Base-by-base conservation (phyloP, 2,888 invertebrate genomes). In the Leistus spinibarbis region DNA sequence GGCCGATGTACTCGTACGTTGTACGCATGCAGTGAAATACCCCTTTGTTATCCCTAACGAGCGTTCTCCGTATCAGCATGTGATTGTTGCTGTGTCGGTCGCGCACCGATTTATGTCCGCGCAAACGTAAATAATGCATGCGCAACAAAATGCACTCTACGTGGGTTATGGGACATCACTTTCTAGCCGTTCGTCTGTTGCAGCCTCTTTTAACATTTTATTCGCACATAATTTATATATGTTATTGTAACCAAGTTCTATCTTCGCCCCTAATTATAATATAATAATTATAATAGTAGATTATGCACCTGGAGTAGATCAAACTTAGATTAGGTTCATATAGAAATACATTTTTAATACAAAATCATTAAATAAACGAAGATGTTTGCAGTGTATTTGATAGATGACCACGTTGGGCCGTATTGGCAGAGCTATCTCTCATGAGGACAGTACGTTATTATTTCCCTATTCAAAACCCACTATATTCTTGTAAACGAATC, bases 391-490 rank as follows among this genome's bases (percentile, higher is more conserved):
- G 13, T 7, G 40, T 40, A 40, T 40, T 40, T 40, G 40, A 40
- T 40, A 13, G 40, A 40, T 40, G 7, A 13, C 40, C 40, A 13
- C 13, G 40, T 40, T 40, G 40, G 40, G 40, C 40, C 40, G 40
- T 40, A 40, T 40, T 40, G 40, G 40, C 40, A 13, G 40, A 40
- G 17, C 7, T 20, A 57, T 57, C 57, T 3, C 16, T 5, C 57
- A 20, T 19, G 20, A 57, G 20, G 17, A 57, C 57, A 20, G 20
- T 13, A 16, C 13, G 13, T 53, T 53, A 66, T 66, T 66, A 66
- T 53, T 66, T 66, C 54, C 66, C 20, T 54, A 9, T 40, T 66
- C 66, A 66, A 66, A 53, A 66, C 19, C 53, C 66, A 66, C 19
- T 66, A 54, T n/a, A n/a, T 53, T 54, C 66, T 66, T 53, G 54